Evolutionary conservation across 2,888 invertebrate genomes (phyloP), one percentile per base, ranked within the genome.

Genomic region (Idaea aversata): DNA sequence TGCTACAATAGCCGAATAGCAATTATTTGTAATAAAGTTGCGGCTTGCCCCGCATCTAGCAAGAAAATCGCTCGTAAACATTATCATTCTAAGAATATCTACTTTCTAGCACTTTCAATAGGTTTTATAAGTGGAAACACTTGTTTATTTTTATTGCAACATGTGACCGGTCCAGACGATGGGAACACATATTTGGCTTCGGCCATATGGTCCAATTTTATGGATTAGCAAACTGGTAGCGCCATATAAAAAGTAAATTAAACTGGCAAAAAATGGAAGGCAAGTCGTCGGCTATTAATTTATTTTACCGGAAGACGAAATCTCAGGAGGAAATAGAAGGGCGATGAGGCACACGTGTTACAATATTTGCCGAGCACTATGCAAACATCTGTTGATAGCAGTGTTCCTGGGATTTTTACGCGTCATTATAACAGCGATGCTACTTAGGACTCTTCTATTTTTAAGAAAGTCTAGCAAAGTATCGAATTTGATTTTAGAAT

Each of bases 301-400:
- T 90, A 87, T 88, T 85, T 81, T 85, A 85, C 91, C 93, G 93
- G 93, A 93, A 93, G 92, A 91, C 89, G 85, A 91, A 91, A 92
- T 91, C 91, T 91, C 86, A 83, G 90, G 88, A 91, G 91, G 92
- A 92, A 91, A 90, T 90, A 89, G 87, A 87, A 87, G 88, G 88
- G 88, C 86, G 83, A 77, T 76, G 81, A 82, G 82, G 87, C 91
- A 91, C 93, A 93, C 92, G 93, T 92, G 93, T 91, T 91, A 91
- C 88, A 93, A 93, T 93, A 92, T 93, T 93, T 93, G 90, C 91
- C 85, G 83, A 88, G 86, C 85, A 84, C 81, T 83, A 78, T 83
- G 82, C 86, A 88, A 90, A 90, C 91, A 90, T 88, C 85, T 91
- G 90, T 83, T 81, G 86, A 85, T 89, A 88, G 76, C 77, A 79